Evolutionary conservation across 2,888 invertebrate species (phyloP).

Genomic region (Pogonocherus hispidulus): DNA sequence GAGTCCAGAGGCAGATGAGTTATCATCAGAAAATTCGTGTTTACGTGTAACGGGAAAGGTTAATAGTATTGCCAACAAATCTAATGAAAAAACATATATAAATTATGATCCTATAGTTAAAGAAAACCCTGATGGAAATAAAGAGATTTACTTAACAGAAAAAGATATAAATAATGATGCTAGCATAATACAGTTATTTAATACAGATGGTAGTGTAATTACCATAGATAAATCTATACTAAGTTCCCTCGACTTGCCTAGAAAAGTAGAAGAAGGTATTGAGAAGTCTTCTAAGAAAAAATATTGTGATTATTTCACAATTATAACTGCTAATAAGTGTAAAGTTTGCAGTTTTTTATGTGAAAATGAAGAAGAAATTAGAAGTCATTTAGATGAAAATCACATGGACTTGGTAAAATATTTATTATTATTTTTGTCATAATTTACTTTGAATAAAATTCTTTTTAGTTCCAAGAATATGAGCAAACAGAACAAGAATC

Average conservation of each 20-base stretch:
- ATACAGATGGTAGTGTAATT: conserved; percentile 56
- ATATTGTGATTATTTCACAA: conserved; percentile 56
- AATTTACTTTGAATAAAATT: not conserved
- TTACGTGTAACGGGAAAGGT: conserved; percentile 7
- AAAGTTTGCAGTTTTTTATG: conserved; percentile 62
- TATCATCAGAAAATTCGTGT: conserved; percentile 18
- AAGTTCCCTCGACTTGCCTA: conserved; percentile 39
- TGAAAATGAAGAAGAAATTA: conserved; percentile 60
- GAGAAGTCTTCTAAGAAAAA: conserved; percentile 24
- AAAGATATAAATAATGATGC: conserved; percentile 41
- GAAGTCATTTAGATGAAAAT: conserved; percentile 57
- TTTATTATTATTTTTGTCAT: not conserved
- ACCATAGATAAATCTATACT: conserved; percentile 47
- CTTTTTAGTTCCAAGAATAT: conserved; percentile 34
- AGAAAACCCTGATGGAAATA: conserved; percentile 36
- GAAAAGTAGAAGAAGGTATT: not conserved
- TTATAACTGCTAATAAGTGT: conserved; percentile 63
- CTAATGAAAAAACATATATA: conserved; percentile 32
- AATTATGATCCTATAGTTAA: conserved; percentile 40
- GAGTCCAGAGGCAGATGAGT: conserved; percentile 12
- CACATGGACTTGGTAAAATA: conserved; percentile 55
- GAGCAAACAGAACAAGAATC: not conserved
- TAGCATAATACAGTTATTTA: conserved; percentile 56
- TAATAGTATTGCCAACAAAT: conserved; percentile 6
- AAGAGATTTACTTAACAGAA: conserved; percentile 39